Conservation (phyloP, 2,113 vertebrate genomes). For the Brienomyrus brachyistius region DNA sequence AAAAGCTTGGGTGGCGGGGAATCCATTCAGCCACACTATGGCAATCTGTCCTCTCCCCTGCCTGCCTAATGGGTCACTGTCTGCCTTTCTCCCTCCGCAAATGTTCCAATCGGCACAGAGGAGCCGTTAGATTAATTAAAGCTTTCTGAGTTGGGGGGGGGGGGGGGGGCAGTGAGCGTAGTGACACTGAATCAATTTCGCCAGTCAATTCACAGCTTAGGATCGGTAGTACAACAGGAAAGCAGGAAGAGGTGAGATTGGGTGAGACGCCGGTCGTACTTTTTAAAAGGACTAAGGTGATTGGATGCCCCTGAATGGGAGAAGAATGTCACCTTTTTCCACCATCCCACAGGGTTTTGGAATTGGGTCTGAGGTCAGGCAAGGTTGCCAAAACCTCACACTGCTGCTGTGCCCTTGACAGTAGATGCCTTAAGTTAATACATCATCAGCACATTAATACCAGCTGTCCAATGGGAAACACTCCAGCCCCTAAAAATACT, state of each 20-base stretch:
- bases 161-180: conserved; percentile 13
- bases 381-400: not conserved
- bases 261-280: conserved; percentile 8
- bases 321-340: not conserved
- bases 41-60: not conserved
- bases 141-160: conserved; percentile 32
- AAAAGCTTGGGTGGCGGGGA: not conserved
- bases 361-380: conserved; percentile 4
- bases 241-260: conserved; percentile 5
- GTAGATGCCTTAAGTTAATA: not conserved
- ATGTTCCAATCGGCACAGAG: conserved; percentile 19
- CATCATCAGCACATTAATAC: not conserved
- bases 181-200: conserved; percentile 48
- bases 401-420: conserved; percentile 9
- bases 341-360: not conserved
- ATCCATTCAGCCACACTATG: not conserved
- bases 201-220: conserved; percentile 46
- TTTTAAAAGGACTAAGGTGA: not conserved
- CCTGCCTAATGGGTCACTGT: conserved; percentile 16
- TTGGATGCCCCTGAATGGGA: not conserved
- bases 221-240: conserved; percentile 45
- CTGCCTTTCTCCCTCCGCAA: conserved; percentile 7
- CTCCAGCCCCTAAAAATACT: not conserved
- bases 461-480: conserved; percentile 14
- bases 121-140: conserved; percentile 48